Percentiles rank a stretch among this genome's conserved stretches.
Evolutionary conservation across 2,797 vertebrate species (phyloP).

Genomic region (Holocentrus rufus): DNA sequence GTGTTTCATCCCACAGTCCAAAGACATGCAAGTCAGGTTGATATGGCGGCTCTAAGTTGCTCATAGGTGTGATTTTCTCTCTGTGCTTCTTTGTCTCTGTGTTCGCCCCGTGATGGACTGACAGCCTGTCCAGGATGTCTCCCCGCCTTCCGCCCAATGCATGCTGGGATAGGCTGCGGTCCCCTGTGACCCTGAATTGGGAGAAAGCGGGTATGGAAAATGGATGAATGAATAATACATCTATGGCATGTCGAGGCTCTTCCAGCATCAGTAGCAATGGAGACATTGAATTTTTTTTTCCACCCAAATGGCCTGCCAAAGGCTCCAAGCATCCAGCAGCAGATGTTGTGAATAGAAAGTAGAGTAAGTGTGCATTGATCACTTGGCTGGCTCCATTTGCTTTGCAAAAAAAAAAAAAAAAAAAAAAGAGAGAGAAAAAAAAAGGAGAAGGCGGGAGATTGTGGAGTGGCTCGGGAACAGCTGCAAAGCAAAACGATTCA

Average conservation of each 20-base stretch:
- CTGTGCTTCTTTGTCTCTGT: background rate
- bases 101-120: no score
- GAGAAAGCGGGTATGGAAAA: constrained; percentile 42
- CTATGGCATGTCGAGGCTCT: constrained; percentile 29
- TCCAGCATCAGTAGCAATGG: constrained; percentile 29
- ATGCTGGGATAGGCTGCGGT: constrained; percentile 27
- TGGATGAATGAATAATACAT: constrained; percentile 54
- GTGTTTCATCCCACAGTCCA: no score
- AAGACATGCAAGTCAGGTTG: no score
- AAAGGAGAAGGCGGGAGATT: constrained; percentile 27
- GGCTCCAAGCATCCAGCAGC: constrained; percentile 44
- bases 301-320: constrained; percentile 57
- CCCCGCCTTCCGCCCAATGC: constrained; percentile 16
- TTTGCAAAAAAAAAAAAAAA: constrained; percentile 47
- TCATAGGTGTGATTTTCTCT: constrained; percentile 11
- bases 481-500: constrained; percentile 35
- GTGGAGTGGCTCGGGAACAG: constrained; percentile 29
- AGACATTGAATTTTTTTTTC: constrained; percentile 39
- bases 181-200: constrained; percentile 31
- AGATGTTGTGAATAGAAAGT: constrained; percentile 61
- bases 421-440: constrained; percentile 34
- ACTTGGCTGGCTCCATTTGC: constrained; percentile 50
- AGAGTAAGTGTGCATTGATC: constrained; percentile 50
- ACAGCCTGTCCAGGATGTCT: background rate
- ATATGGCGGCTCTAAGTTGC: background rate